phyloP scores from a whole-genome alignment of 1,140 invertebrate species.

The Achatina immaculata region DNA sequence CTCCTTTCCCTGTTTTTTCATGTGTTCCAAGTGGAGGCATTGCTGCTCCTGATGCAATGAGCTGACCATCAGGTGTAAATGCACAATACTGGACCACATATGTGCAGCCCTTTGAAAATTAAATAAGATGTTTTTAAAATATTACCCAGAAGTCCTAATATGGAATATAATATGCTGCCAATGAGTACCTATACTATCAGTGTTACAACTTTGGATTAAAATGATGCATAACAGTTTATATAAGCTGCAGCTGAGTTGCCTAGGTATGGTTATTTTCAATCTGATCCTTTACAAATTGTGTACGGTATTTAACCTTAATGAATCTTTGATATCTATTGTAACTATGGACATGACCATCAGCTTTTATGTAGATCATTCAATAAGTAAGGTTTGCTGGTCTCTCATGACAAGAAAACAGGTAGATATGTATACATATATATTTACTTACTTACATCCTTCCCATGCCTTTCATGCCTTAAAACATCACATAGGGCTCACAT shows the following conservation, averaged over 20 bases:
- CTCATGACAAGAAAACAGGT: too few relatives aligned
- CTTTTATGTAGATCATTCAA: too few relatives aligned
- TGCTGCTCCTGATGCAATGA: slow-evolving; percentile 66
- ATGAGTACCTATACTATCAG: background rate
- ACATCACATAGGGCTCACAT: too few relatives aligned
- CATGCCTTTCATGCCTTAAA: too few relatives aligned
- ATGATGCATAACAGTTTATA: background rate
- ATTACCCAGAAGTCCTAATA: background rate
- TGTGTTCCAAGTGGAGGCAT: slow-evolving; percentile 33
- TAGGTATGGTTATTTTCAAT: background rate
- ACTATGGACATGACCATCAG: too few relatives aligned
- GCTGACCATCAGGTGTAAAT: slow-evolving; percentile 62
- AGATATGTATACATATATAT: too few relatives aligned
- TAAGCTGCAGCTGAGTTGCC: background rate
- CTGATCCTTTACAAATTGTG: background rate
- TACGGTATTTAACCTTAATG: background rate
- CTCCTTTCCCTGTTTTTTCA: background rate
- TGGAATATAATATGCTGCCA: background rate
- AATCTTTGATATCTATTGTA: too few relatives aligned
- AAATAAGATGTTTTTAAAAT: slow-evolving; percentile 30
- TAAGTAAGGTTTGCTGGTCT: too few relatives aligned
- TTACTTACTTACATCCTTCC: too few relatives aligned
- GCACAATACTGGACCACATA: slow-evolving; percentile 65
- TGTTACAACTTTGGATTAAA: background rate
- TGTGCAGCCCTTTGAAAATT: slow-evolving; percentile 58